Base-by-base conservation (phyloP, 37 sponge, comb jelly and placozoan genomes). In the Hexactinellida sp. region DNA sequence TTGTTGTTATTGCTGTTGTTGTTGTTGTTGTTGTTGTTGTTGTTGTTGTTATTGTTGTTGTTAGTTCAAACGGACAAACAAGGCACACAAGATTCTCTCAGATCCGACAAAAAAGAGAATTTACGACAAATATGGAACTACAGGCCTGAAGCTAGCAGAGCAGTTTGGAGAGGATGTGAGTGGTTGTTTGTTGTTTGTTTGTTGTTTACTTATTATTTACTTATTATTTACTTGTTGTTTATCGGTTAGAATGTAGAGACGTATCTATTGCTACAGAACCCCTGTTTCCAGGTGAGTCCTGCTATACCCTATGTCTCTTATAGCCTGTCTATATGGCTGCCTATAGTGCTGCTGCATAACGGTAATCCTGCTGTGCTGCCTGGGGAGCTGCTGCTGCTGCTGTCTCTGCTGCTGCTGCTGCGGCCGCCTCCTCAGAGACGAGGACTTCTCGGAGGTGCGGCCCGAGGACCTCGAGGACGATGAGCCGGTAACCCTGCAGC, bases 191-290 rank as follows among this genome's bases (percentile, higher is more conserved):
- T 23, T 63, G 28, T n/a, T 63, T 63, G 5, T 63, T 63, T n/a
- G 13, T 10, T 13, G n/a, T n/a, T n/a, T n/a, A n/a, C n/a, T n/a
- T n/a, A n/a, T n/a, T 63, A 23, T 63, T 63, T 63, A 63, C 21
- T 63, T n/a, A n/a, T 63, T 63, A 9, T 47, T 32, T 32, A 63
- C 13, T 63, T 63, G 19, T n/a, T n/a, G n/a, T n/a, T n/a, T n/a
- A n/a, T n/a, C n/a, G n/a, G n/a, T n/a, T 63, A 63, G 76, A 63
- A 63, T 28, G 34, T 63, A n/a, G 76, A 63, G 76, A 63, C 76
- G 32, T 63, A 63, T n/a, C 30, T 63, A 10, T 21, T 63, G 76
- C 76, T 63, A n/a, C 76, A 63, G 76, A 63, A 63, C 30, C 76
- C 76, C 34, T 63, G 76, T 23, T 63, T 63, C 76, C 76, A 63